Conservation (phyloP, 1,140 invertebrate species). For the Plodia interpunctella region DNA sequence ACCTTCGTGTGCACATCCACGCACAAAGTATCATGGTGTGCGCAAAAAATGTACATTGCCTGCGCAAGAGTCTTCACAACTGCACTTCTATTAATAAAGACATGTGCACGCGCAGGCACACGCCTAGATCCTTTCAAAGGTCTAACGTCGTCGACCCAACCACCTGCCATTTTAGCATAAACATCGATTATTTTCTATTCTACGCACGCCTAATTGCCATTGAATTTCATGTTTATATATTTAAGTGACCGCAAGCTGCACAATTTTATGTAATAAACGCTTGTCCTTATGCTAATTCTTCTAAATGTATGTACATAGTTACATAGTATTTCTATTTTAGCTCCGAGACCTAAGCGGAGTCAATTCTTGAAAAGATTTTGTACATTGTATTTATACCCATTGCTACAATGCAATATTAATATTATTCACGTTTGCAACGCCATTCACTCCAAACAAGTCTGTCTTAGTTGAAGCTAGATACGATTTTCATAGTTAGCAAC, state of each 20-base stretch:
- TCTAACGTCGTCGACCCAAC: slow-evolving; percentile 55
- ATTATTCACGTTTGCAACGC: too few relatives aligned
- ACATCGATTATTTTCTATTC: slow-evolving; percentile 3
- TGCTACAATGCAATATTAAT: too few relatives aligned
- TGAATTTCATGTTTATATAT: neutral
- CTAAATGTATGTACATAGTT: neutral
- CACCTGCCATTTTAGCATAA: slow-evolving; percentile 47
- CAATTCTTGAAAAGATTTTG: neutral
- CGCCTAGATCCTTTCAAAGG: slow-evolving; percentile 46
- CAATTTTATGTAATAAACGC: neutral
- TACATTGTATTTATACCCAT: too few relatives aligned
- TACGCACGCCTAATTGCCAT: neutral
- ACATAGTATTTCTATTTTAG: slow-evolving; percentile 2
- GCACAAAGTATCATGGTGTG: neutral
- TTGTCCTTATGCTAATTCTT: neutral
- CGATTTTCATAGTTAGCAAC: too few relatives aligned
- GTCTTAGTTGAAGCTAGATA: too few relatives aligned
- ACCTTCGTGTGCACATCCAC: neutral
- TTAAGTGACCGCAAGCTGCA: neutral
- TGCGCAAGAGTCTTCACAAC: slow-evolving; percentile 11
- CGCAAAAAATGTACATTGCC: slow-evolving; percentile 27
- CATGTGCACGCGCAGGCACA: slow-evolving; percentile 32
- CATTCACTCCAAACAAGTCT: too few relatives aligned
- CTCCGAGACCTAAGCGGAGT: neutral
- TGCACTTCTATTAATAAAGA: slow-evolving; percentile 18